Evolutionary conservation across 2,113 vertebrate species (phyloP), one percentile per base, ranked within the genome.

Genomic region (Aphyosemion australe): DNA sequence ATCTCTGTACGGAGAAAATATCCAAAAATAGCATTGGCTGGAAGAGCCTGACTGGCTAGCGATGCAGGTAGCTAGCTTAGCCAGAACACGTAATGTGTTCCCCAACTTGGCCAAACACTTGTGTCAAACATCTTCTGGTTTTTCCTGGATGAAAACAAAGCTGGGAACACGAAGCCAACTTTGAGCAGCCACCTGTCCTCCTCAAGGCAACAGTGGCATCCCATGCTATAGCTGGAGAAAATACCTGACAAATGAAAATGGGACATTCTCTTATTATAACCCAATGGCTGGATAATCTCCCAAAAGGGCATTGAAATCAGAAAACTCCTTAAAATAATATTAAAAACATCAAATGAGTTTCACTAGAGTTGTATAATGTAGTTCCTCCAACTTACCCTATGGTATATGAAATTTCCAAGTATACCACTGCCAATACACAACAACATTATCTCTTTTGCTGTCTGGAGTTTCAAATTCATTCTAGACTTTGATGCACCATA

Each of bases 121-220:
- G 18, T 47, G 58, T 76, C 69, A 48, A 31, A 11, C 8, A 0
- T 2, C 61, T 32, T 18, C 45, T 63, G 61, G 74, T 61, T 57
- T 47, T 48, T 6, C 21, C 2, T 13, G 61, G 64, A 78, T 53
- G 21, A 43, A 46, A 47, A 53, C 48, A 19, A 21, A 12, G 14
- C 46, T 12, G 15, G 6, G 1, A 20, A 64, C 16, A 57, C n/a
- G n/a, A 59, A 71, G 53, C 21, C 65, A 65, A 51, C 61, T 65
- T 54, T 37, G 53, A 49, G 32, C 52, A 1, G 26, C 73, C 81
- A 82, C 81, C 79, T 78, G 79, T 62, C 52, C 64, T 20, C 67
- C 76, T 80, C 8, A 10, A 72, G 76, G 81, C 34, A 6, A 11
- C 1, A 12, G 5, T 20, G 34, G 57, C 53, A 68, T 12, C 53